These are phyloP conservation scores for Ptychadena robeensis DNA, from an alignment of 2,797 vertebrate species.

Conservation along the genomic window DNA sequence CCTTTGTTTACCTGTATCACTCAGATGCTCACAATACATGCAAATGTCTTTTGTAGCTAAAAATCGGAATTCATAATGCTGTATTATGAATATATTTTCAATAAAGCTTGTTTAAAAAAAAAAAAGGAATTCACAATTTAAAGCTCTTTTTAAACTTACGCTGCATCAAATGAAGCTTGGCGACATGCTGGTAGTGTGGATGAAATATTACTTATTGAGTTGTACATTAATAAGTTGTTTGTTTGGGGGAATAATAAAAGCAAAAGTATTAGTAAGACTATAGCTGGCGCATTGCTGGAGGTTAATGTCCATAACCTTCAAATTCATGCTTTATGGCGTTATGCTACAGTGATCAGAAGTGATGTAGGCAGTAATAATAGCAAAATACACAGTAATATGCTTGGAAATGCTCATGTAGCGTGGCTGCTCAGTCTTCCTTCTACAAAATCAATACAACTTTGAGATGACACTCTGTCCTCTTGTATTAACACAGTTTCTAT, in stretches of 20 bases:
- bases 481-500: slow-evolving; percentile 64
- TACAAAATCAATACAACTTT: slow-evolving; percentile 64
- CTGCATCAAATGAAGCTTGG: background rate
- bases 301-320: slow-evolving; percentile 42
- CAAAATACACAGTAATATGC: slow-evolving; percentile 21
- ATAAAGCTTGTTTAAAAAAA: too few relatives aligned
- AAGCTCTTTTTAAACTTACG: background rate
- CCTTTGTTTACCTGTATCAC: background rate
- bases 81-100: too few relatives aligned
- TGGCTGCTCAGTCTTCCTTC: slow-evolving; percentile 61
- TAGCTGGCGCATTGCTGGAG: slow-evolving; percentile 57
- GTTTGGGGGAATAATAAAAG: slow-evolving; percentile 32
- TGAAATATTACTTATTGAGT: slow-evolving; percentile 49
- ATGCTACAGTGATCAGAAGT: slow-evolving; percentile 51
- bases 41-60: slow-evolving; percentile 5
- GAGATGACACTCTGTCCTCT: slow-evolving; percentile 60
- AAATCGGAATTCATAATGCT: too few relatives aligned
- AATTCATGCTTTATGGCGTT: slow-evolving; percentile 55
- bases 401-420: slow-evolving; percentile 59
- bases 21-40: background rate
- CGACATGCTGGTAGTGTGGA: slow-evolving; percentile 22
- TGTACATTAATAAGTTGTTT: slow-evolving; percentile 45
- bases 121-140: background rate
- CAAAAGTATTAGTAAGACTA: slow-evolving; percentile 46
- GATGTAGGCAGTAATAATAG: slow-evolving; percentile 39